Conservation (phyloP, 2,797 vertebrate species). For the Podarcis lilfordi region DNA sequence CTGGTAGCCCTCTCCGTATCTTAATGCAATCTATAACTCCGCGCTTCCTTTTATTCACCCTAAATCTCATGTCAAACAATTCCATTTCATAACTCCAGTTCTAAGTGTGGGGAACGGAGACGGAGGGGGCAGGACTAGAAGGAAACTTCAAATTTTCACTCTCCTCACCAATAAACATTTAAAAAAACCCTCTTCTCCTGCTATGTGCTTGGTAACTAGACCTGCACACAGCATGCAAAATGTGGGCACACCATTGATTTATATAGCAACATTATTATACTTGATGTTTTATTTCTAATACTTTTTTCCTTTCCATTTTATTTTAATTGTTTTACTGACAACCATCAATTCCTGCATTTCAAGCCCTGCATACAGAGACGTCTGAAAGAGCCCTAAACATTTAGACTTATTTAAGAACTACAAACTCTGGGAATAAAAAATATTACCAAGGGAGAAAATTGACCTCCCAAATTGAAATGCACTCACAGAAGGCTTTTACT, state of each 20-base stretch:
- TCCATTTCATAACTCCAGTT: background rate
- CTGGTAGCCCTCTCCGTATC: background rate
- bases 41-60: background rate
- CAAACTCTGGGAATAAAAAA: background rate
- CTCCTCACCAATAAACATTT: background rate
- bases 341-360: background rate
- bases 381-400: background rate
- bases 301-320: background rate
- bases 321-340: background rate
- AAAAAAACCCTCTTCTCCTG: background rate
- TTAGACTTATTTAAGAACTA: background rate
- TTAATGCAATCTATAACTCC: background rate
- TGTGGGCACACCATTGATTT: background rate
- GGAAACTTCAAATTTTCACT: background rate
- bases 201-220: background rate
- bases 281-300: background rate
- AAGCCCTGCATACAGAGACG: background rate
- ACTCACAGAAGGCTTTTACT: background rate
- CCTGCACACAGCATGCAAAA: background rate
- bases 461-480: background rate
- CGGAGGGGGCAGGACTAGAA: too few species aligned
- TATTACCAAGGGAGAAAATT: background rate
- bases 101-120: background rate
- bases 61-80: background rate
- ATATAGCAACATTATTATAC: background rate